Base-by-base conservation (phyloP, 2,888 invertebrate species). In the Tuta absoluta region DNA sequence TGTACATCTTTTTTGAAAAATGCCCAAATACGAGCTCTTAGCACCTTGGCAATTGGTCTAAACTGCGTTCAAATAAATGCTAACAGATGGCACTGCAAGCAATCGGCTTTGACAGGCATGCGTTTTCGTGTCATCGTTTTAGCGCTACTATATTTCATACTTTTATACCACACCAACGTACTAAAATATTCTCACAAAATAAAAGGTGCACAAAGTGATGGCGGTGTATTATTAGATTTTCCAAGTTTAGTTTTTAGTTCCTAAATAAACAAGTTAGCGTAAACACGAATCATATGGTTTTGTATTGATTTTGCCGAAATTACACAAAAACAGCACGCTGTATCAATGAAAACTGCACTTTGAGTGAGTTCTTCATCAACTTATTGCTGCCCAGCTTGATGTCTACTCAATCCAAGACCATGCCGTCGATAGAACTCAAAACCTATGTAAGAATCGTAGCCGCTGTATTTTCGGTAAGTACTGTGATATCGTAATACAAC, bases 391-490 rank as follows among this genome's bases (percentile, higher is more conserved):
- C 49, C 63, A 65, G 64, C 74, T 81, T 79, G 69, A 87, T 87
- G 87, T 87, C 87, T 68, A 85, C 77, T 66, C 85, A 87, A 73
- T 84, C 84, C 45, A 86, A 85, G 77, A 84, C 78, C 70, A 89
- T 89, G 87, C 87, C 89, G 58, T 69, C 76, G 73, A 73, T 90
- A 66, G 89, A 91, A 67, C 75, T 89, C 66, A 88, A 85, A 77
- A 81, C 86, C 73, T 91, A 85, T 70, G 82, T 90, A 62, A 79
- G 86, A 71, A 81, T 89, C 63, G 87, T 89, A 8, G 90, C 89
- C 21, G 85, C 83, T 48, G 87, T 89, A 51, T 91, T 91, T 80
- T 85, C 85, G 67, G 91, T 91, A 79, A 86, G 87, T 85, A 56
- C 28, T 17, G 12, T 14, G 14, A 33, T 24, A 73, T 71, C 74